phyloP scores from a whole-genome alignment of 2,113 vertebrate species.

The Odocoileus virginianus region DNA sequence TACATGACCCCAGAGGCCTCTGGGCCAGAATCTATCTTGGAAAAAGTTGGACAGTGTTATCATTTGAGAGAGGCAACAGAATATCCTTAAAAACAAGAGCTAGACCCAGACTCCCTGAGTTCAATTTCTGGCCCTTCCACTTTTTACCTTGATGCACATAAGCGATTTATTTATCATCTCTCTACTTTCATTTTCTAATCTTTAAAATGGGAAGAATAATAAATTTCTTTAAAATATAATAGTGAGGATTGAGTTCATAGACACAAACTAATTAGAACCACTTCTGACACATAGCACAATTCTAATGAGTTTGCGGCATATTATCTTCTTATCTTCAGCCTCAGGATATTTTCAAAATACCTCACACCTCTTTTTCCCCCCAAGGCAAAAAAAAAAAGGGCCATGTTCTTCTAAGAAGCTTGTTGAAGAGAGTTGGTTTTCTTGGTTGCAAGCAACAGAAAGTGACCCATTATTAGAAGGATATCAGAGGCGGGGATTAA shows the following conservation, averaged over 20 bases:
- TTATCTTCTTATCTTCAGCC: neutral
- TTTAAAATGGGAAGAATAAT: neutral
- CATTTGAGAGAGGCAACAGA: neutral
- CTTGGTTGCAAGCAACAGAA: neutral
- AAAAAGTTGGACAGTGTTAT: neutral
- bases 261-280: neutral
- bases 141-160: neutral
- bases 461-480: neutral
- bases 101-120: neutral
- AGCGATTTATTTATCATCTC: neutral
- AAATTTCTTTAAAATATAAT: neutral
- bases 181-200: neutral
- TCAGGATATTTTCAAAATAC: neutral
- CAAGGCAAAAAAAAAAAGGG: neutral
- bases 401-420: neutral
- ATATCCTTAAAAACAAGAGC: too few species aligned
- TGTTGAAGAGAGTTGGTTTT: neutral
- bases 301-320: fast-evolving
- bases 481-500: neutral
- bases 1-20: neutral
- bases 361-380: neutral
- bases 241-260: neutral
- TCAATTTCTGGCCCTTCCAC: neutral
- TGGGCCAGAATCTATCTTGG: neutral
- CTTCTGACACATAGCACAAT: neutral